Conservation (phyloP, 2,797 vertebrate genomes). For the Oreonectes daqikongensis region DNA sequence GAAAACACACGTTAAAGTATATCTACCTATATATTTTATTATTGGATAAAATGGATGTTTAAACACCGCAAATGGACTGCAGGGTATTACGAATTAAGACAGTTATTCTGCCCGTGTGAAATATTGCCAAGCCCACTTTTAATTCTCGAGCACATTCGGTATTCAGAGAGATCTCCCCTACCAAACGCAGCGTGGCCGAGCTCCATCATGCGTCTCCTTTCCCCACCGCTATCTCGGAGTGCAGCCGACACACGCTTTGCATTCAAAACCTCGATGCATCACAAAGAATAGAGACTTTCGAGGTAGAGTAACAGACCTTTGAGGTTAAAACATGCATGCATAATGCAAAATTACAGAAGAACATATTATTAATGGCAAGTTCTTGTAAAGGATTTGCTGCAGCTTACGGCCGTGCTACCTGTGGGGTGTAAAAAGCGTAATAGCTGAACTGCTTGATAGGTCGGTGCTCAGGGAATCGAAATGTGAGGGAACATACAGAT, state of each 20-base stretch:
- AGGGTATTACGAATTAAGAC: constrained; percentile 32
- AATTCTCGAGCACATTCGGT: constrained; percentile 37
- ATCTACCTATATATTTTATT: too few species aligned
- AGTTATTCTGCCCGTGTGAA: constrained; percentile 43
- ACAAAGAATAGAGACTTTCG: constrained; percentile 4
- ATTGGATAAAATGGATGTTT: constrained; percentile 8
- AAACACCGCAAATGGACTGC: constrained; percentile 28
- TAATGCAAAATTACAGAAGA: not conserved
- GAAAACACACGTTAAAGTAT: constrained; percentile 6
- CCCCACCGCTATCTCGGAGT: not conserved
- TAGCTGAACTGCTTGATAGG: not conserved
- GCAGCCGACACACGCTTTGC: not conserved
- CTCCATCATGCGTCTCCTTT: constrained; percentile 4
- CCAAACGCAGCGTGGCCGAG: not conserved
- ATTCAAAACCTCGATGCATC: not conserved
- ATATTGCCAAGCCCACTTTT: constrained; percentile 36
- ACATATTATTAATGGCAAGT: not conserved
- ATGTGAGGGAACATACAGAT: constrained; percentile 1
- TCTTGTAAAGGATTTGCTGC: not conserved
- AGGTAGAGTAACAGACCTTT: not conserved
- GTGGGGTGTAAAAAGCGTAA: not conserved
- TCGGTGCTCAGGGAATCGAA: constrained; percentile 3
- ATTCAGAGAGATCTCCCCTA: not conserved
- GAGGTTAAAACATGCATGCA: not conserved
- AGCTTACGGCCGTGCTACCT: not conserved